phyloP scores from a whole-genome alignment of 2,113 vertebrate genomes.

The Antennarius striatus region DNA sequence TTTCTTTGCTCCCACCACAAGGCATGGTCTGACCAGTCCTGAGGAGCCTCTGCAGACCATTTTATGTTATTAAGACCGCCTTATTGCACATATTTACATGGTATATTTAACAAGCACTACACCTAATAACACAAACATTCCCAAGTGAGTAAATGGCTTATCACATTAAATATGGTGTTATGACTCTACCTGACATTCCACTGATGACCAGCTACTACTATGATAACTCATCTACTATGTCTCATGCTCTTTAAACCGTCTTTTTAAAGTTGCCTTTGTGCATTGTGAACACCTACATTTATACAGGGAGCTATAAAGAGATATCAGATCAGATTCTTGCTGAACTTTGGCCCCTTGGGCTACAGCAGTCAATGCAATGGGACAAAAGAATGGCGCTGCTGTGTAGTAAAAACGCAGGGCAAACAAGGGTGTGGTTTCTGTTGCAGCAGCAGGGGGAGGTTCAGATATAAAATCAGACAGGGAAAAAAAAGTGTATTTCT shows the following conservation, averaged over 20 bases:
- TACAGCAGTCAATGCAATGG: slow-evolving; percentile 28
- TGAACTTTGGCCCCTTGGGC: slow-evolving; percentile 69
- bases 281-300: neutral
- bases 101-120: neutral
- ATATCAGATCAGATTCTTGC: slow-evolving; percentile 20
- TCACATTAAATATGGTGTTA: slow-evolving; percentile 29
- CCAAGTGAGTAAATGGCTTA: neutral
- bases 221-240: slow-evolving; percentile 40
- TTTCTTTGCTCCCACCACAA: slow-evolving; percentile 97
- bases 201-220: slow-evolving; percentile 47
- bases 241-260: slow-evolving; percentile 23
- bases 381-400: slow-evolving; percentile 56
- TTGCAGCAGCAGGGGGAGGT: neutral
- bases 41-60: slow-evolving; percentile 79
- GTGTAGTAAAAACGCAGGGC: slow-evolving; percentile 39
- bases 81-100: neutral
- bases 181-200: slow-evolving; percentile 58
- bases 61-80: no score
- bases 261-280: slow-evolving; percentile 2
- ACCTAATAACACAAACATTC: no score
- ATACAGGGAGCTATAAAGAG: slow-evolving; percentile 5
- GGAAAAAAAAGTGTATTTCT: neutral
- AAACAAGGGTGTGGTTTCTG: slow-evolving; percentile 71
- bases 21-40: slow-evolving; percentile 96
- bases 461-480: neutral